A percentile compares a stretch with the other conserved stretches of the same genome.
Evolutionary conservation across 2,888 invertebrate genomes (phyloP).

Genomic region (Entomobrya multifasciata): DNA sequence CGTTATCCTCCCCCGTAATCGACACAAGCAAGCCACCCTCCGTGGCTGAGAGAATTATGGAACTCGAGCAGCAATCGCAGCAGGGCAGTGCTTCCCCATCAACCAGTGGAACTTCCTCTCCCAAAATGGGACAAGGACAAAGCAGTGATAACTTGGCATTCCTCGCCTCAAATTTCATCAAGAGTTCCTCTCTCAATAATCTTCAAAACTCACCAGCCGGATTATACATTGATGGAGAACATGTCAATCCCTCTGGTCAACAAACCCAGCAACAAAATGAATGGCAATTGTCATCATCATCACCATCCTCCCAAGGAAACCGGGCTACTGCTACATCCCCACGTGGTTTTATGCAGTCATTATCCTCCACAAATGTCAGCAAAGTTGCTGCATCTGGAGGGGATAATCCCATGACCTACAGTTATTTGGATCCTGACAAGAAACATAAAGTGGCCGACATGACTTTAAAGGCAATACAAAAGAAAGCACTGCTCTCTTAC

Average conservation of each 20-base stretch:
- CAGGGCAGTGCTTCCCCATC: conserved; percentile 56
- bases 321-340: conserved; percentile 34
- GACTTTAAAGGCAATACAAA: conserved; percentile 90
- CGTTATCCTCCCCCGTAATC: conserved; percentile 79
- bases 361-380: conserved; percentile 43
- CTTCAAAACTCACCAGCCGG: conserved; percentile 60
- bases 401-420: conserved; percentile 83
- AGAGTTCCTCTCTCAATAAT: conserved; percentile 68
- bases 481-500: conserved; percentile 90
- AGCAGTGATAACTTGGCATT: conserved; percentile 56
- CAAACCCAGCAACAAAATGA: conserved; percentile 58
- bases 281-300: conserved; percentile 33
- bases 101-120: conserved; percentile 65
- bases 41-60: conserved; percentile 86
- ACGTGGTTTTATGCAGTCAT: conserved; percentile 51
- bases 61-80: conserved; percentile 83
- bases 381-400: conserved; percentile 32
- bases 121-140: conserved; percentile 60
- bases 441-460: conserved; percentile 86
- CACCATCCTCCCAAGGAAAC: conserved; percentile 33
- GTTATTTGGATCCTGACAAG: conserved; percentile 88
- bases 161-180: conserved; percentile 53
- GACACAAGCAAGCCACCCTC: conserved; percentile 83
- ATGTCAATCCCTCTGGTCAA: not conserved
- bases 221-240: conserved; percentile 56